Evolutionary conservation across 2,797 vertebrate species (phyloP).

Genomic region (Phataginus tricuspis): DNA sequence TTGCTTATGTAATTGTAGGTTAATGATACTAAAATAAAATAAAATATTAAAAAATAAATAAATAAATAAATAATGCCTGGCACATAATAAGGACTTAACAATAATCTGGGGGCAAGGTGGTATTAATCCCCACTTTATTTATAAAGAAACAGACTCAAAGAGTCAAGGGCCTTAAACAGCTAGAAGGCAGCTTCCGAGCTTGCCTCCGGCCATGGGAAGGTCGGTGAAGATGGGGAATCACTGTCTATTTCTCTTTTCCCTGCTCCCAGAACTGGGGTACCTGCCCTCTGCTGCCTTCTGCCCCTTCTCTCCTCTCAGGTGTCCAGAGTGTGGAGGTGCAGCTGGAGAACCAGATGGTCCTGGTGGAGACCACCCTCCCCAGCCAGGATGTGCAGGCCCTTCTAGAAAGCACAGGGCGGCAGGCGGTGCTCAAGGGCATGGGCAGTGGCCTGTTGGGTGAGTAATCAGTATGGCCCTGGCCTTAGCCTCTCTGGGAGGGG

Average conservation of each 20-base stretch:
- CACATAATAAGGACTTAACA: background rate
- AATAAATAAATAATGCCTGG: background rate
- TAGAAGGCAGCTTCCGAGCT: background rate
- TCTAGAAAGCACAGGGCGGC: constrained; percentile 91
- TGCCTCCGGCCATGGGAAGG: background rate
- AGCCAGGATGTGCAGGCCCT: constrained; percentile 89
- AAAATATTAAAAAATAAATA: too few species aligned
- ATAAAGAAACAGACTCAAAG: background rate
- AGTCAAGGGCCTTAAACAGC: background rate
- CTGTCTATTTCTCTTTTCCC: background rate
- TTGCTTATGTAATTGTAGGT: too few species aligned
- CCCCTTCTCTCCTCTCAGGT: constrained; percentile 82
- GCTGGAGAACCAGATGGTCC: constrained; percentile 87
- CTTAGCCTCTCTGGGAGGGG: background rate
- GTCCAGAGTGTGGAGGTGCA: constrained; percentile 88
- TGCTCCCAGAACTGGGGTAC: background rate
- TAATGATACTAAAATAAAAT: too few species aligned
- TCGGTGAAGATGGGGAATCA: background rate
- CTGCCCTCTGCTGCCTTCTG: background rate
- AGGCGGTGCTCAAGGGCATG: constrained; percentile 93
- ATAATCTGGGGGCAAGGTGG: background rate
- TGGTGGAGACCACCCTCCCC: constrained; percentile 90
- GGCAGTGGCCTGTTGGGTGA: constrained; percentile 86
- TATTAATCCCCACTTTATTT: background rate
- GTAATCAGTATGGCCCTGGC: constrained; percentile 6